phyloP scores from a whole-genome alignment of 2,113 vertebrate genomes.

The Rhea pennata region DNA sequence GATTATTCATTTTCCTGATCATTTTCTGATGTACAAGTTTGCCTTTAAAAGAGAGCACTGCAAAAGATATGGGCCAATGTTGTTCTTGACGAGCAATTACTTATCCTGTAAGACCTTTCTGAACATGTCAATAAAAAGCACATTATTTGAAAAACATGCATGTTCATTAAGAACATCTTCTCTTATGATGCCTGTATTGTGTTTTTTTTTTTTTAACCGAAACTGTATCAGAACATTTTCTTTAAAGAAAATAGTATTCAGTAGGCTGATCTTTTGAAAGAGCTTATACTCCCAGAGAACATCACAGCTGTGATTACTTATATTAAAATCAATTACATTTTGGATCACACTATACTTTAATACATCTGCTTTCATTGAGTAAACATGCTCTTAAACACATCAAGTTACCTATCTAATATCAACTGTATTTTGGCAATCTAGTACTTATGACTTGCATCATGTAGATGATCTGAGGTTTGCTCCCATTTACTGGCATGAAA shows the following conservation, averaged over 20 bases:
- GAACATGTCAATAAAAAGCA: neutral
- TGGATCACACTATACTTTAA: neutral
- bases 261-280: neutral
- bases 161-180: neutral
- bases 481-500: neutral
- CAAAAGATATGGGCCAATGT: neutral
- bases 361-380: neutral
- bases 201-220: neutral
- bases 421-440: neutral
- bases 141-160: neutral
- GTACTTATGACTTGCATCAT: neutral
- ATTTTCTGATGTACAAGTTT: neutral
- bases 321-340: neutral
- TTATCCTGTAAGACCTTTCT: neutral
- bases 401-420: neutral
- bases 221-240: neutral
- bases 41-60: neutral
- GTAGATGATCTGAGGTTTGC: neutral
- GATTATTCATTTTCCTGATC: neutral
- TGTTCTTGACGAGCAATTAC: conserved; percentile 8
- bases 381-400: neutral
- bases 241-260: neutral
- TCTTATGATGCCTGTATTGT: neutral
- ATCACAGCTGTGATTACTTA: neutral
- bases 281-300: neutral